Conservation (phyloP, 2,113 vertebrate genomes). For the Chloebia gouldiae region DNA sequence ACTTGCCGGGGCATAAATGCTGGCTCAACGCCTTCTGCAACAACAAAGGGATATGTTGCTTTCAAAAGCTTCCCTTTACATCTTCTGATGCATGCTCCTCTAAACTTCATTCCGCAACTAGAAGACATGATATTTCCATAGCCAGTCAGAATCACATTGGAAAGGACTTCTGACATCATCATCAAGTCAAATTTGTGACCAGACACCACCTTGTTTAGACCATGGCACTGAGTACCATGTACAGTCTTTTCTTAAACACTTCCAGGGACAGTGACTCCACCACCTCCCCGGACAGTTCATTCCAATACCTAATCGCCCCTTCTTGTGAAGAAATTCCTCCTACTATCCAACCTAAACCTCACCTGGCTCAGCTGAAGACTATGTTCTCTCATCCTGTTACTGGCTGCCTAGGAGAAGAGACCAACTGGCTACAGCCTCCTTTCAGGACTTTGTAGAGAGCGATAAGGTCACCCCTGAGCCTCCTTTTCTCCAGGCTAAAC, state of each 20-base stretch:
- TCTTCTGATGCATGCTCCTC: neutral
- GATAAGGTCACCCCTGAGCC: accelerated
- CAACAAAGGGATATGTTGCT: neutral
- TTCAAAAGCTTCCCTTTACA: neutral
- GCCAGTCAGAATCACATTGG: neutral
- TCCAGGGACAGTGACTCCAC: neutral
- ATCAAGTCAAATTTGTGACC: neutral
- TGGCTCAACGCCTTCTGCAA: neutral
- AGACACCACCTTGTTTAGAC: neutral
- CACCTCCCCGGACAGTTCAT: neutral
- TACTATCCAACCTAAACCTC: neutral
- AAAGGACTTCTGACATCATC: neutral
- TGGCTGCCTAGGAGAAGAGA: neutral
- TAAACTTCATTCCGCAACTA: neutral
- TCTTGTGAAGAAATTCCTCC: neutral
- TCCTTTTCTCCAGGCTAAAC: neutral
- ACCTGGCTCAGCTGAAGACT: neutral
- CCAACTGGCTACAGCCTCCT: too few species aligned
- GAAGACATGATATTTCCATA: neutral
- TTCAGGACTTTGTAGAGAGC: too few species aligned
- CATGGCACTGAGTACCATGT: neutral
- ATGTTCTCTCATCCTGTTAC: neutral
- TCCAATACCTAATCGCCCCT: neutral
- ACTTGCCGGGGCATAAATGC: neutral
- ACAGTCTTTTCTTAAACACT: neutral